Conservation (phyloP, 2,113 vertebrate species). For the Hippotragus niger region DNA sequence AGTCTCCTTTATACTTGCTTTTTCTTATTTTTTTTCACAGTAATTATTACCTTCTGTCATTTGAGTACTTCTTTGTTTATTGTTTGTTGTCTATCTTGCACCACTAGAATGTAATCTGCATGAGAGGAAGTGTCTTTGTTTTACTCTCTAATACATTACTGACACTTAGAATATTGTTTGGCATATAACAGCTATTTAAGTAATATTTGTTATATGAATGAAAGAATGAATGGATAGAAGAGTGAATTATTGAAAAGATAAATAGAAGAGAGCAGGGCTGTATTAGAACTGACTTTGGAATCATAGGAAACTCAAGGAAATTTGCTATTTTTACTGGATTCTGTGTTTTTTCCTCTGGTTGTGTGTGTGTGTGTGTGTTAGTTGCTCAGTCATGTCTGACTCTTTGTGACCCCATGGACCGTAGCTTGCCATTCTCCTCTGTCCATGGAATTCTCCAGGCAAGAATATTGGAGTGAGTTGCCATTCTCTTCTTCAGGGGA, state of each 20-base stretch:
- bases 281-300: neutral
- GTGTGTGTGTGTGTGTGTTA: neutral
- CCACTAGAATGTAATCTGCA: neutral
- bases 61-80: neutral
- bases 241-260: neutral
- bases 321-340: neutral
- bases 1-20: neutral
- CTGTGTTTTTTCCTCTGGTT: neutral
- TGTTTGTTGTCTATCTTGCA: neutral
- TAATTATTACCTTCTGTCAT: neutral
- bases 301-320: neutral
- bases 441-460: neutral
- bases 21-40: neutral
- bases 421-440: neutral
- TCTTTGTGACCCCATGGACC: neutral
- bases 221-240: neutral
- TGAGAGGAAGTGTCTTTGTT: neutral
- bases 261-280: neutral
- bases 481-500: neutral
- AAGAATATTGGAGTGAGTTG: neutral
- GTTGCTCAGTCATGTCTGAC: neutral
- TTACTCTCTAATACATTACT: neutral
- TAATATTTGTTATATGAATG: neutral
- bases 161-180: neutral
- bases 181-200: neutral